Base-by-base conservation (phyloP, 2,888 invertebrate genomes). In the Hartigia nigra region DNA sequence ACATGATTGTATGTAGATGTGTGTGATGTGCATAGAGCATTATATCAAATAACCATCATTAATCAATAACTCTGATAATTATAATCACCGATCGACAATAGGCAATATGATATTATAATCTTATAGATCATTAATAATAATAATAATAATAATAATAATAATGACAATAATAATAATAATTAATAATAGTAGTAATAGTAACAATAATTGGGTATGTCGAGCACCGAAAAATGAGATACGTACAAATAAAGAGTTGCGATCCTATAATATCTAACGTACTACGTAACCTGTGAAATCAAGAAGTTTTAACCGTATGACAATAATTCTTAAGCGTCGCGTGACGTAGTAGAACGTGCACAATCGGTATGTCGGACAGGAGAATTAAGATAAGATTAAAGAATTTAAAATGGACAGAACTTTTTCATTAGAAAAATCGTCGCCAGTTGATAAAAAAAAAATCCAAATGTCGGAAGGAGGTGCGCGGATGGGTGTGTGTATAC, bases 181-280 rank as follows among this genome's bases (percentile, higher is more conserved):
- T 74, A 74, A 35, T n/a, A 76, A 32, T 35, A 77, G 31, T 78
- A 75, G 70, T 37, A 69, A 78, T 12, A 34, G 78, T 87, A 89
- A 89, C 87, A 87, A 88, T 86, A 86, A 88, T 85, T 83, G 85
- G 86, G 85, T 88, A 88, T 87, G 86, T 90, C 88, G 90, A 91
- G 91, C 91, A 91, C 90, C 91, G 39, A 90, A 89, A 81, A 87
- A 87, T 86, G 87, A 89, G 86, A 87, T 88, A 88, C 85, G 86
- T 86, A 87, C 83, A 78, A 82, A 84, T 78, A 83, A 87, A 78
- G 76, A 81, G 77, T 81, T 74, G 74, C 77, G 75, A 76, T 78
- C 32, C 14, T 72, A 32, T 39, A 39, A 39, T 39, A 69, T 23
- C 72, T 23, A 70, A 32, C 69, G 1, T 76, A 69, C 36, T 12